Base-by-base conservation (phyloP, 2,113 vertebrate genomes). In the Nesogale talazaci region DNA sequence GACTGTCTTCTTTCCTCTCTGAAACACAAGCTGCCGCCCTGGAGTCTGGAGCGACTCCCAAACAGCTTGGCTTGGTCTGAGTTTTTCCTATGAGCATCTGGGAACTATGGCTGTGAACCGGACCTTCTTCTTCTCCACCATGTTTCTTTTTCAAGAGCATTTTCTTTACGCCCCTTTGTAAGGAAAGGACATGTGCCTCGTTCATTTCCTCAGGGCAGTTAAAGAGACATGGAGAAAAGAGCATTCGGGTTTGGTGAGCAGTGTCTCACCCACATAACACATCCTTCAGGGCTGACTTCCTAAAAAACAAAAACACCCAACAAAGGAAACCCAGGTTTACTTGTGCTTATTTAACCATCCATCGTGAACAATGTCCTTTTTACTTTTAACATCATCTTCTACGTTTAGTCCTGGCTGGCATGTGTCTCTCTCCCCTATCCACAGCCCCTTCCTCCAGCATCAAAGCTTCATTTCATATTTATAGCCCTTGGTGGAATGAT, bases 111-210 rank as follows among this genome's bases (percentile, higher is more conserved):
- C 52, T 2, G 11, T 94, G 77, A 95, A 89, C 25, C 56, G 25
- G 42, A 29, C 6, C 63, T 79, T 87, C 46, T 70, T 81, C 61
- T 90, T 94, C 83, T 85, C 36, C 81, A 56, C 31, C n/a, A 36
- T 38, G 34, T 75, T 88, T 90, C 31, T 79, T 67, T 76, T 70
- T 72, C 65, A 38, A 61, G 61, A 79, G 10, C 27, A 0, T 96
- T 92, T 20, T 52, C 12, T 93, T 87, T 72, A 69, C 38, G 29
- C 92, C 46, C 80, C 4, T 69, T 88, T 93, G 87, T 88, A 88
- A 80, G 90, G 69, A 87, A 86, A 96, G 93, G 94, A 97, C 96
- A 97, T n/a, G 27, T 94, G 94, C 36, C 56, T 93, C 78, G 20
- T 89, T 74, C 40, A 75, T 84, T 96, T 87, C 77, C 36, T 92